phyloP scores from a whole-genome alignment of 2,888 invertebrate genomes.

The Dryocosmus kuriphilus region DNA sequence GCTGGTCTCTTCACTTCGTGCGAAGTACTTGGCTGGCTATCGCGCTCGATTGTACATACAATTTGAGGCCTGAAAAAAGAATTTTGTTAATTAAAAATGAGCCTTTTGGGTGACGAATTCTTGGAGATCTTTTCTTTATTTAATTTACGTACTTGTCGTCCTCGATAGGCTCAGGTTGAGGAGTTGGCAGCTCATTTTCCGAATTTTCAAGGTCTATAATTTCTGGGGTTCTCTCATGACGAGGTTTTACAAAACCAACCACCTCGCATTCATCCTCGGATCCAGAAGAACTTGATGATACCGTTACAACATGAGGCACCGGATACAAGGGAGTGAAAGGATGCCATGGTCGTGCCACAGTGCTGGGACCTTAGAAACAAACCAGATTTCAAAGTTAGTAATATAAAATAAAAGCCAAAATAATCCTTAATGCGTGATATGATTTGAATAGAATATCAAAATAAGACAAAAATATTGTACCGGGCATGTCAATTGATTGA shows the following conservation, averaged over 20 bases:
- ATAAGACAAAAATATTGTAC: not conserved
- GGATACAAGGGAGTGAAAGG: constrained; percentile 53
- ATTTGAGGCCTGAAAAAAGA: constrained; percentile 29
- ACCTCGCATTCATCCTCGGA: constrained; percentile 82
- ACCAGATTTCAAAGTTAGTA: not conserved
- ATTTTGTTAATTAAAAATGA: not conserved
- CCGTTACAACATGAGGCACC: constrained; percentile 65
- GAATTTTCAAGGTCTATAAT: constrained; percentile 82
- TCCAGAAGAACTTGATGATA: constrained; percentile 73
- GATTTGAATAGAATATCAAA: not conserved
- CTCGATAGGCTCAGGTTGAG: not conserved
- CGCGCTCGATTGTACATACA: constrained; percentile 18
- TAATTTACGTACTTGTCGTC: not conserved
- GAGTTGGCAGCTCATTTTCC: constrained; percentile 76
- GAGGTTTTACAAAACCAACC: constrained; percentile 84
- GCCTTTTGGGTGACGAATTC: too few species aligned
- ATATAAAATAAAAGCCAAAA: not conserved
- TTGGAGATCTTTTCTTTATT: too few species aligned
- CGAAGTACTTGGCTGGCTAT: constrained; percentile 54
- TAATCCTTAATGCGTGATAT: not conserved
- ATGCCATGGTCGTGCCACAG: constrained; percentile 64
- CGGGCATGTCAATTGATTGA: constrained; percentile 35
- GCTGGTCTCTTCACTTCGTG: constrained; percentile 21
- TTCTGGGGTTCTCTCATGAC: constrained; percentile 83
- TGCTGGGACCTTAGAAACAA: constrained; percentile 65